These are phyloP conservation scores for Lophius piscatorius DNA, from an alignment of 2,113 vertebrate genomes.

Conservation along the genomic window DNA sequence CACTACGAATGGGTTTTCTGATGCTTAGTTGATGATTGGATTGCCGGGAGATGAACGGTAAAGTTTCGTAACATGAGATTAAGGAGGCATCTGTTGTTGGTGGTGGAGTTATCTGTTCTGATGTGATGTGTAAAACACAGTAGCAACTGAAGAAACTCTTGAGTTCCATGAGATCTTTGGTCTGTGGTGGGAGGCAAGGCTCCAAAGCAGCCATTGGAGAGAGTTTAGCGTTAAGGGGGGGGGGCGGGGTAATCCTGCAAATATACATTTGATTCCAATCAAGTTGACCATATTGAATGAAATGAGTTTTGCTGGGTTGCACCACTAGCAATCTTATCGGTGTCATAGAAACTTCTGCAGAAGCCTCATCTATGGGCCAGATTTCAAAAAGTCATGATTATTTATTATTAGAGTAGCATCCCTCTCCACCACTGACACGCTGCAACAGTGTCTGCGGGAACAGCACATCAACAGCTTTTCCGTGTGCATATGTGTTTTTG, in stretches of 20 bases:
- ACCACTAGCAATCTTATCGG: background rate
- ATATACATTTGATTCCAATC: constrained; percentile 9
- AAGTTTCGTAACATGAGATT: too few species aligned
- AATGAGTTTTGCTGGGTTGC: background rate
- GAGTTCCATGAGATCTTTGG: constrained; percentile 20
- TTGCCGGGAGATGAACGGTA: too few species aligned
- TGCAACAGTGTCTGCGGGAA: background rate
- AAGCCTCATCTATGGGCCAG: too few species aligned
- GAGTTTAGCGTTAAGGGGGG: too few species aligned
- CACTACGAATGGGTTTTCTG: too few species aligned
- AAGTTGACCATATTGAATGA: background rate
- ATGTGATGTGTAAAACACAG: too few species aligned
- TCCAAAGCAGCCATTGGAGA: too few species aligned
- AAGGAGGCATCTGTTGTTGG: too few species aligned
- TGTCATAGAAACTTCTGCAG: background rate
- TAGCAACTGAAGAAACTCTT: background rate
- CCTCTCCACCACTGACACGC: background rate
- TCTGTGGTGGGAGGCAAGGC: constrained; percentile 18
- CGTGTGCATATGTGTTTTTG: constrained; percentile 1
- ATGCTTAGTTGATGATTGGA: too few species aligned
- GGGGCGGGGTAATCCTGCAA: background rate
- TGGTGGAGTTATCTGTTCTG: background rate
- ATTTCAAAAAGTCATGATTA: background rate
- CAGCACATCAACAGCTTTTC: constrained; percentile 7
- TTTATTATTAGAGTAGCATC: background rate